Evolutionary conservation across 2,888 invertebrate genomes (phyloP).

Genomic region (Agrotis clavis): DNA sequence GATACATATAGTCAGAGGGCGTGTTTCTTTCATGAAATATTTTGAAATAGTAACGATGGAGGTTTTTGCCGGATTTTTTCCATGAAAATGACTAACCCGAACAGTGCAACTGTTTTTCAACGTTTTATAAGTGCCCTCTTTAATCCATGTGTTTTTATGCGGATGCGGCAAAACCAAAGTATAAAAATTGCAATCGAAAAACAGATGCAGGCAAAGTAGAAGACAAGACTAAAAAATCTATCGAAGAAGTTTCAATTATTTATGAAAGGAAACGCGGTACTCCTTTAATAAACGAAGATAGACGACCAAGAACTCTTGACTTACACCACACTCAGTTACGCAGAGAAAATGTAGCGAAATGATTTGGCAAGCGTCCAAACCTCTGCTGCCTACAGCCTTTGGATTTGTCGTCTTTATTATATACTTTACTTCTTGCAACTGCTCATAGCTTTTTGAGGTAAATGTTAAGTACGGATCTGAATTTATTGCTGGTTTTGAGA

Average conservation of each 20-base stretch:
- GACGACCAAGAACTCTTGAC: slow-evolving; percentile 30
- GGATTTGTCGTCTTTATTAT: slow-evolving; percentile 77
- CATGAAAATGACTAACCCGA: too few relatives aligned
- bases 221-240: neutral
- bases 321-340: slow-evolving; percentile 54
- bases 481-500: slow-evolving; percentile 28
- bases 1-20: too few relatives aligned
- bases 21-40: too few relatives aligned
- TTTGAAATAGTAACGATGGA: too few relatives aligned
- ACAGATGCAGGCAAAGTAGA: neutral
- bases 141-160: too few relatives aligned
- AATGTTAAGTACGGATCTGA: slow-evolving; percentile 50
- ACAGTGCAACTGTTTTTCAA: too few relatives aligned
- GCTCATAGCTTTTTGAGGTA: slow-evolving; percentile 58
- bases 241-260: neutral
- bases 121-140: too few relatives aligned
- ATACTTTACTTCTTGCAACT: slow-evolving; percentile 67
- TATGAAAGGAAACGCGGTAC: neutral
- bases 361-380: slow-evolving; percentile 79
- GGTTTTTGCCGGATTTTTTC: too few relatives aligned
- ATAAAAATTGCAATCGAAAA: too few relatives aligned
- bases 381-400: slow-evolving; percentile 66
- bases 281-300: neutral
- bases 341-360: slow-evolving; percentile 70
- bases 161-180: too few relatives aligned